Evolutionary conservation across 2,888 invertebrate genomes (phyloP).

Genomic region (Lomographa bimaculata): DNA sequence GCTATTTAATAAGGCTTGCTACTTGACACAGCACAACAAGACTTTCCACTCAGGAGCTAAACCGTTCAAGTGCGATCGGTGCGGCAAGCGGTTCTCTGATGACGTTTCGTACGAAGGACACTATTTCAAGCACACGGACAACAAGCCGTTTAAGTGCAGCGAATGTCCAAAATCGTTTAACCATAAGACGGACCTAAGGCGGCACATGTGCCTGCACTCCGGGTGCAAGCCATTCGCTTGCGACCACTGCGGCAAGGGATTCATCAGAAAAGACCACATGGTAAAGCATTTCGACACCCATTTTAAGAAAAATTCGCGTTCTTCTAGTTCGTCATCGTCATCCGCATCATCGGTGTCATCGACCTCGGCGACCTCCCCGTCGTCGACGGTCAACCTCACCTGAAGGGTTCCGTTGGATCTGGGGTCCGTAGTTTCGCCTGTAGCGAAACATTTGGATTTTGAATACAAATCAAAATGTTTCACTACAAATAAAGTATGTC

Average conservation of each 20-base stretch:
- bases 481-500: slow-evolving; percentile 24
- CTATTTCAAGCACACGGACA: slow-evolving; percentile 89
- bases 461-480: slow-evolving; percentile 23
- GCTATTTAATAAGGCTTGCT: slow-evolving; percentile 93
- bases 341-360: slow-evolving; percentile 51
- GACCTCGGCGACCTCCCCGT: slow-evolving; percentile 36
- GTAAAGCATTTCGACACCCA: slow-evolving; percentile 93
- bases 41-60: slow-evolving; percentile 94
- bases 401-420: slow-evolving; percentile 16
- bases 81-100: slow-evolving; percentile 92
- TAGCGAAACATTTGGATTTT: slow-evolving; percentile 21
- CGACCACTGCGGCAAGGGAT: slow-evolving; percentile 92
- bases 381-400: slow-evolving; percentile 34
- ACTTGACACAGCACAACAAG: slow-evolving; percentile 95
- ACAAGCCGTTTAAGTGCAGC: slow-evolving; percentile 94
- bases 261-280: slow-evolving; percentile 96
- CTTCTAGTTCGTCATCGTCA: slow-evolving; percentile 55
- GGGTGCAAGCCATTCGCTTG: slow-evolving; percentile 93
- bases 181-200: slow-evolving; percentile 94
- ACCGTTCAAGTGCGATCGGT: slow-evolving; percentile 92
- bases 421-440: slow-evolving; percentile 16
- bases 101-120: slow-evolving; percentile 89
- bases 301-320: slow-evolving; percentile 82
- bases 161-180: slow-evolving; percentile 94
- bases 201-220: slow-evolving; percentile 94